Evolutionary conservation across 2,113 vertebrate genomes (phyloP).

Genomic region (Neotragus pygmaeus): DNA sequence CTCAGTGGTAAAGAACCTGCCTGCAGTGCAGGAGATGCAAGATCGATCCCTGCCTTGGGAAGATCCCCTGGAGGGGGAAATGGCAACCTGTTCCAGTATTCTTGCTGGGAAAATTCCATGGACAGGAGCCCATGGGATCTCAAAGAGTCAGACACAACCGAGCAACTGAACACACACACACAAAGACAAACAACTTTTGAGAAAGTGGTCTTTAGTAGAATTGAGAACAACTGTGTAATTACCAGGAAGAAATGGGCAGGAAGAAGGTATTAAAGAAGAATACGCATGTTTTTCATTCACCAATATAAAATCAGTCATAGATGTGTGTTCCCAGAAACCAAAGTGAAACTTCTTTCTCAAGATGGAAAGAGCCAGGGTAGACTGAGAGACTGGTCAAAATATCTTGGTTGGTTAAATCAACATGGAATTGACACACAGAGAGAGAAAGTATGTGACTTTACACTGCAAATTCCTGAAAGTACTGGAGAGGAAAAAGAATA

Average conservation of each 20-base stretch:
- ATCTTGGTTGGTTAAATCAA: not conserved
- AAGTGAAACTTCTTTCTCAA: not conserved
- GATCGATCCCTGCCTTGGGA: not conserved
- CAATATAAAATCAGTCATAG: not conserved
- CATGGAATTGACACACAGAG: not conserved
- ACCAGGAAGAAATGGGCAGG: not conserved
- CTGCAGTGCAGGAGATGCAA: not conserved
- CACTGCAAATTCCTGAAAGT: not conserved
- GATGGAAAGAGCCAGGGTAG: not conserved
- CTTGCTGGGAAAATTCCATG: not conserved
- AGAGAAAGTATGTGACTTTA: not conserved
- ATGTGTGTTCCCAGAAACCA: not conserved
- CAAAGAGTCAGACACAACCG: not conserved
- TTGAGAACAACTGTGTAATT: not conserved
- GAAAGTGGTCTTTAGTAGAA: not conserved
- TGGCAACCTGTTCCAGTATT: not conserved
- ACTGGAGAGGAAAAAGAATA: not conserved
- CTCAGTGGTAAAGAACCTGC: not conserved
- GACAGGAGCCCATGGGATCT: not conserved
- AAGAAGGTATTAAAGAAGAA: not conserved
- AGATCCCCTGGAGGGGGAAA: not conserved
- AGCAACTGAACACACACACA: not conserved
- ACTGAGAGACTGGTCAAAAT: not conserved
- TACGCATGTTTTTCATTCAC: not conserved
- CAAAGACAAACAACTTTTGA: not conserved